phyloP scores from a whole-genome alignment of 35 echinoderm and acorn worm species.

The Nesometra sesokonis region DNA sequence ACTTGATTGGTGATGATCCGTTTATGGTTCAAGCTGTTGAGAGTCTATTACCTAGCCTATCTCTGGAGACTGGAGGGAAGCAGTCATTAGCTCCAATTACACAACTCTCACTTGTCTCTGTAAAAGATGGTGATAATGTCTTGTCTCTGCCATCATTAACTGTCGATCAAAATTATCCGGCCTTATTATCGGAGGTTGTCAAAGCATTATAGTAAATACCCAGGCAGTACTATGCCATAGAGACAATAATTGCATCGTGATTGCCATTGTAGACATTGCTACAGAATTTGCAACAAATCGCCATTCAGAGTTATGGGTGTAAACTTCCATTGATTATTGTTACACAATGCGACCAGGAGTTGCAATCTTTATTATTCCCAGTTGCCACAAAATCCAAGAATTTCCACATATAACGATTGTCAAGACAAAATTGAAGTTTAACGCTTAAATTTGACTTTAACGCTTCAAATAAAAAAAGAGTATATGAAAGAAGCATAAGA shows the following conservation, averaged over 20 bases:
- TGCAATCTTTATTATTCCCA: no score
- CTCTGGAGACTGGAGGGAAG: conserved; percentile 55
- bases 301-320: no score
- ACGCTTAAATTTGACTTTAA: no score
- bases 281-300: no score
- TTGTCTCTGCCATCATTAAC: conserved; percentile 79
- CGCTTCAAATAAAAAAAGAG: no score
- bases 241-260: not conserved
- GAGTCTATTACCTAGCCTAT: conserved; percentile 72
- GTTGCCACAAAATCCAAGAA: no score
- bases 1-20: conserved; percentile 65
- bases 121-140: conserved; percentile 67
- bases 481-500: no score
- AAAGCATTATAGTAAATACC: conserved; percentile 64
- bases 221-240: not conserved
- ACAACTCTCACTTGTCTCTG: conserved; percentile 70
- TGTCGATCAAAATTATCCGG: conserved; percentile 90
- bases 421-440: no score
- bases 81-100: conserved; percentile 51
- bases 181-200: conserved; percentile 82
- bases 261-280: no score
- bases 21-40: conserved; percentile 87
- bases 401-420: no score
- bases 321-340: no score
- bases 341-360: no score